Conservation (phyloP, 2,888 invertebrate genomes). For the Cryptosula pallasiana region DNA sequence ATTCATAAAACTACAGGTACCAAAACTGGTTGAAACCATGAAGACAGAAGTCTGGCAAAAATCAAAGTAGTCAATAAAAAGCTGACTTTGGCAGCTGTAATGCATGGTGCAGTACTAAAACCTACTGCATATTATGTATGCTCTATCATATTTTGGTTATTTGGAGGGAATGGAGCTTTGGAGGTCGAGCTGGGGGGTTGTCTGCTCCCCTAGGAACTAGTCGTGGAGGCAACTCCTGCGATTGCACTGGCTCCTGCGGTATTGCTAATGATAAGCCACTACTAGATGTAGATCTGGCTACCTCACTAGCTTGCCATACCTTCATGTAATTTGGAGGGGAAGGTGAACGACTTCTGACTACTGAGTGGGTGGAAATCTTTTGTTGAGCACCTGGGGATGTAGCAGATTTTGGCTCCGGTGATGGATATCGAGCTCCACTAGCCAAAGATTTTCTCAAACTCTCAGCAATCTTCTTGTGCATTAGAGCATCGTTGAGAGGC, state of each 20-base stretch:
- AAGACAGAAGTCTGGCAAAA: no score
- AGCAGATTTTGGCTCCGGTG: neutral
- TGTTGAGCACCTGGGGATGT: neutral
- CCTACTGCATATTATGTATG: no score
- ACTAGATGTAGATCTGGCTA: neutral
- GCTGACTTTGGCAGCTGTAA: no score
- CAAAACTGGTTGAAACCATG: no score
- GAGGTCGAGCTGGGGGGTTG: neutral
- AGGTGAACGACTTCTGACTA: neutral
- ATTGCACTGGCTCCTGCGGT: neutral
- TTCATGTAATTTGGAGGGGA: slow-evolving; percentile 3
- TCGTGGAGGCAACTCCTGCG: slow-evolving; percentile 1
- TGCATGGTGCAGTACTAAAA: no score
- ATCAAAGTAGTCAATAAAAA: no score
- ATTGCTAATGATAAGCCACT: neutral
- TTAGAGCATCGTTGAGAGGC: neutral
- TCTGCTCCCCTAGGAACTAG: neutral
- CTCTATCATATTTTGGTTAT: slow-evolving; percentile 15
- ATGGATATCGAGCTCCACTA: neutral
- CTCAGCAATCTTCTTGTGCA: slow-evolving; percentile 19
- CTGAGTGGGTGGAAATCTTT: neutral
- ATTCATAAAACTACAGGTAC: no score
- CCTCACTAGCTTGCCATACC: slow-evolving; percentile 9
- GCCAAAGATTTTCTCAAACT: neutral
- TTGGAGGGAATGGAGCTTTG: slow-evolving; percentile 4